Evolutionary conservation across 2,113 vertebrate genomes (phyloP), one percentile per base, ranked within the genome.

Genomic region (Geothlypis trichas): DNA sequence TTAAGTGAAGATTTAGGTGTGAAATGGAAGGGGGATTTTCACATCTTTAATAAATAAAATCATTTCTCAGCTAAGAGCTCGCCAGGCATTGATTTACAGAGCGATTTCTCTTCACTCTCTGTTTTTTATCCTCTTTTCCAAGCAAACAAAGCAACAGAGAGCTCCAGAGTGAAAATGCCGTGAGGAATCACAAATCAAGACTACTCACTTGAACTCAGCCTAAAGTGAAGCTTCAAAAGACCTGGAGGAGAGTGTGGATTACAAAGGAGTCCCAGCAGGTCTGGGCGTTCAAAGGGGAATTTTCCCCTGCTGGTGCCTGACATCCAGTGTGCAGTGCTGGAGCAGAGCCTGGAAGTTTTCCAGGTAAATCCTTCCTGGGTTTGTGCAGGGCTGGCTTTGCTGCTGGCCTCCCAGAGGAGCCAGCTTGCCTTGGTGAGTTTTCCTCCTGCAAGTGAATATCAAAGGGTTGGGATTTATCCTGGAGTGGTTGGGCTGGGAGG

Each of bases 21-120:
- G 79, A 51, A 52, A 44, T 51, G 39, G 65, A 80, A 86, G 33
- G 2, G 20, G 10, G 31, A 30, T 65, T 79, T 85, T 85, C 82
- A 77, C 55, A 59, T n/a, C 82, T 86, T 83, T 94, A 79, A 83
- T 55, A 81, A 58, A 68, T 82, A 61, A 85, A 71, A 83, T 35
- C 4, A 28, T 74, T 91, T 55, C 59, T 83, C 6, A 2, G 58
- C 49, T 47, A 54, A 41, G 2, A 35, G 37, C 59, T 24, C 4
- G 18, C 59, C 47, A n/a, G 67, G 52, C 65, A 75, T 81, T 63
- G 73, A 86, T 80, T 83, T 77, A 67, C 57, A 42, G 35, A n/a
- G 61, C 13, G 52, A 51, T 86, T 93, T 81, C 65, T 75, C 39
- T 52, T 35, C 47, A 9, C 41, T 79, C 37, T 27, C 57, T 71